These are phyloP conservation scores for Dioctria linearis DNA, from an alignment of 2,888 invertebrate species.

Conservation along the genomic window DNA sequence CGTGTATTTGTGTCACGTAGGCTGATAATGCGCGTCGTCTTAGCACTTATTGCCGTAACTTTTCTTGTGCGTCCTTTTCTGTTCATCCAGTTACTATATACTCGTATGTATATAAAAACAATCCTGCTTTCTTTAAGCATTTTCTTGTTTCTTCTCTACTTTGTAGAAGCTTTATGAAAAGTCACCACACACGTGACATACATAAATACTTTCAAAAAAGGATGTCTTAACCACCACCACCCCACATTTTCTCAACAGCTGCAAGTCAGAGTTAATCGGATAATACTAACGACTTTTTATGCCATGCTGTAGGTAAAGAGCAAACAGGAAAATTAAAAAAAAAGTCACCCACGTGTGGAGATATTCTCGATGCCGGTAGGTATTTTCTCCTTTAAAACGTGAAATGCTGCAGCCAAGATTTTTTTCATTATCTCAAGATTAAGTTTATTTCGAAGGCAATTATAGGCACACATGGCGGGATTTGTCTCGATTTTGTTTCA, in stretches of 20 bases:
- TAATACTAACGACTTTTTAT: conserved; percentile 6
- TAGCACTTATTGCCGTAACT: conserved; percentile 17
- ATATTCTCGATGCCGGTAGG: neutral
- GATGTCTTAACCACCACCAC: neutral
- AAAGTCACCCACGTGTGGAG: neutral
- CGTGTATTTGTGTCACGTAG: conserved; percentile 26
- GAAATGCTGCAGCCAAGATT: conserved; percentile 6
- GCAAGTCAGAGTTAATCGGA: neutral
- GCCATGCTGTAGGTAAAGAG: neutral
- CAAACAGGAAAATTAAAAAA: neutral
- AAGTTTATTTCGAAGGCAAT: conserved; percentile 22
- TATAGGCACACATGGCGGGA: neutral
- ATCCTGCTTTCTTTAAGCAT: neutral
- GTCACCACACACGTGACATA: neutral
- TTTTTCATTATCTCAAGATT: conserved; percentile 40
- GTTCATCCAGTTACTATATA: neutral
- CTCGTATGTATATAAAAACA: neutral
- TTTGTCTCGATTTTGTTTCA: neutral
- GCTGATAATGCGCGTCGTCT: conserved; percentile 10
- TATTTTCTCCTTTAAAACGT: conserved; percentile 7
- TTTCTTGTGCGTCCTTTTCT: conserved; percentile 7
- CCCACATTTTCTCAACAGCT: neutral
- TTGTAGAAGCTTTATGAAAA: neutral
- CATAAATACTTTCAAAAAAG: neutral
- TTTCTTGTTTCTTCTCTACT: neutral